Evolutionary conservation across 2,113 vertebrate species (phyloP), one percentile per base, ranked within the genome.

Genomic region (Tyrannus savana): DNA sequence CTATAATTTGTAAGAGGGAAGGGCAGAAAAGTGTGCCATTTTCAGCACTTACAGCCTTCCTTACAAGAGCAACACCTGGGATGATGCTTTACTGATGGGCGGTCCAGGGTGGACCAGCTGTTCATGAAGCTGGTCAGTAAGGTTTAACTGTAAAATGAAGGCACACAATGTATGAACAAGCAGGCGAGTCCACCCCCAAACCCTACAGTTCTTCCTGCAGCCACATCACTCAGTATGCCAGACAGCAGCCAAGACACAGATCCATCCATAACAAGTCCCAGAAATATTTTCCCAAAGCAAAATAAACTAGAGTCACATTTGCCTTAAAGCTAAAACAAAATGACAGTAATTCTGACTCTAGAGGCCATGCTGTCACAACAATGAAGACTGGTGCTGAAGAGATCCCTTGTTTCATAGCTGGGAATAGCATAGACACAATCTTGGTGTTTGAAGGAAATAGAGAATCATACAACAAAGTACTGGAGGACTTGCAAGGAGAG

Each of bases 271-370:
- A 31, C 13, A 59, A 58, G 14, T 53, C 28, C 13, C 62, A 58
- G 41, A 10, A 75, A 47, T 3, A 4, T 73, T 80, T 37, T 76
- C 8, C 28, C n/a, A 84, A 80, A 79, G 28, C 31, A 75, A 91
- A 93, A 59, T 37, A 24, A 76, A 39, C 42, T 5, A 8, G 41
- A 78, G 39, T 22, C 5, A 52, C 19, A 23, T 62, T 25, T 17
- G 2, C 24, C 11, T 55, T 50, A 13, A 50, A 67, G 66, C 12
- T 27, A 28, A 37, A 50, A 14, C 9, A 46, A 83, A 89, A 35
- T 0, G 0, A 33, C 31, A 7, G 19, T 11, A 47, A 53, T 82
- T 87, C 53, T 42, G 63, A 0, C 8, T 7, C 19, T 9, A 39
- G 52, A 39, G 42, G 31, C 24, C 25, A 19, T 10, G n/a, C 31